A percentile compares a stretch with the other conserved stretches of the same genome.
These are phyloP conservation scores for Punctoribates punctum DNA, from an alignment of 2,888 invertebrate genomes.

Conservation along the genomic window DNA sequence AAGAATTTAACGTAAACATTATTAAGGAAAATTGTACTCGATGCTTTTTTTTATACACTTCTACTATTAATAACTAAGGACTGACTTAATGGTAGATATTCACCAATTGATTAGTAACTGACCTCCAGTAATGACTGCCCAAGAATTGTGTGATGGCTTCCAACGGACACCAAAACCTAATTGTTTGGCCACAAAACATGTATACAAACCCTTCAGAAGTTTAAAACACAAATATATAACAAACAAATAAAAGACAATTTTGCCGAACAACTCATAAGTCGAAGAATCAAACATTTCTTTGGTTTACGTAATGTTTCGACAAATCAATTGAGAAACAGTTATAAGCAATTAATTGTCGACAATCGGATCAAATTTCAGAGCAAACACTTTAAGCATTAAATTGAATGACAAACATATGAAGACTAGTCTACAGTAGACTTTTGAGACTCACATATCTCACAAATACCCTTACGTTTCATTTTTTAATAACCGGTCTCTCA, in stretches of 20 bases:
- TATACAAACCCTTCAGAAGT: slow-evolving; percentile 27
- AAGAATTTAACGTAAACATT: background rate
- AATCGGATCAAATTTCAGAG: background rate
- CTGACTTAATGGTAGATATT: too few relatives aligned
- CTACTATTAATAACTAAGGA: too few relatives aligned
- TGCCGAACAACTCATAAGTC: background rate
- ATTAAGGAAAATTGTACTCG: too few relatives aligned
- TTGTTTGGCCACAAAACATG: background rate
- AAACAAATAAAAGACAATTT: background rate
- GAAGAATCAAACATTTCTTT: background rate
- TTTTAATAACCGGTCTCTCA: too few relatives aligned
- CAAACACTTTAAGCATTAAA: too few relatives aligned
- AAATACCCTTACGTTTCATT: too few relatives aligned
- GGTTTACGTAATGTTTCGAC: background rate
- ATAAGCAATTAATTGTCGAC: background rate
- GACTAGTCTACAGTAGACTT: too few relatives aligned
- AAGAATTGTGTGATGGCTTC: slow-evolving; percentile 17
- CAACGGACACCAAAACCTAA: slow-evolving; percentile 33
- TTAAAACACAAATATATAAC: slow-evolving; percentile 8
- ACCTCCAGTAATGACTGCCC: slow-evolving; percentile 68
- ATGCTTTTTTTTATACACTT: too few relatives aligned
- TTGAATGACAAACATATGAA: too few relatives aligned
- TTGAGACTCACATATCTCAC: too few relatives aligned
- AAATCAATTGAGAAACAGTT: background rate
- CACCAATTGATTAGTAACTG: background rate